These are phyloP conservation scores for Galendromus occidentalis DNA, from an alignment of 1,140 invertebrate species.

Conservation along the genomic window DNA sequence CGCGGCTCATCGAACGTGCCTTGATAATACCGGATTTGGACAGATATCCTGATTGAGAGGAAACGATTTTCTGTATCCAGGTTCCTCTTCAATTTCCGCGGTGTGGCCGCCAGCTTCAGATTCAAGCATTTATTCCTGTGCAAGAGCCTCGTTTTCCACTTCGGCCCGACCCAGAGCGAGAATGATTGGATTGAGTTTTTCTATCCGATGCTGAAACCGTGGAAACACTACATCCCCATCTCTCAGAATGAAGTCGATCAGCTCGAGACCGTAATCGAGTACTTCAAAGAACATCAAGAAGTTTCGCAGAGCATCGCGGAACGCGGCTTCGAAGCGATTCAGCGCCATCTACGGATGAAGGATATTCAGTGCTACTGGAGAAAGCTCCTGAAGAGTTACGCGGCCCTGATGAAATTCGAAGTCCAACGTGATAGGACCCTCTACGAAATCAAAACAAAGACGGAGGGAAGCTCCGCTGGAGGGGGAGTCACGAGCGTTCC, in stretches of 20 bases:
- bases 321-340: conserved; percentile 55
- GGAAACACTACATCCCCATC: conserved; percentile 88
- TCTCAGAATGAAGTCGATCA: conserved; percentile 40
- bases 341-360: conserved; percentile 56
- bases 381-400: conserved; percentile 52
- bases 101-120: conserved; percentile 90
- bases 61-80: conserved; percentile 20
- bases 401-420: conserved; percentile 49
- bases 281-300: conserved; percentile 52
- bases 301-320: conserved; percentile 58
- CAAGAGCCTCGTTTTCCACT: conserved; percentile 81
- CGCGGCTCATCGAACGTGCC: too few species aligned
- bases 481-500: not conserved
- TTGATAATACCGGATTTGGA: too few species aligned
- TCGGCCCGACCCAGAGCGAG: conserved; percentile 34
- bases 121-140: conserved; percentile 89
- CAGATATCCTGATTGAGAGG: too few species aligned
- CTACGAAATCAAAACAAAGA: conserved; percentile 4
- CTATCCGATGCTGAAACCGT: conserved; percentile 70
- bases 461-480: too few species aligned
- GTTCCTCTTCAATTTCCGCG: conserved; percentile 86
- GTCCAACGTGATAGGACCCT: conserved; percentile 15
- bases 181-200: conserved; percentile 92
- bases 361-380: conserved; percentile 74
- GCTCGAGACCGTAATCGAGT: conserved; percentile 47